Evolutionary conservation across 2,797 vertebrate species (phyloP), one percentile per base, ranked within the genome.

Genomic region (Mionectes olivaceus): DNA sequence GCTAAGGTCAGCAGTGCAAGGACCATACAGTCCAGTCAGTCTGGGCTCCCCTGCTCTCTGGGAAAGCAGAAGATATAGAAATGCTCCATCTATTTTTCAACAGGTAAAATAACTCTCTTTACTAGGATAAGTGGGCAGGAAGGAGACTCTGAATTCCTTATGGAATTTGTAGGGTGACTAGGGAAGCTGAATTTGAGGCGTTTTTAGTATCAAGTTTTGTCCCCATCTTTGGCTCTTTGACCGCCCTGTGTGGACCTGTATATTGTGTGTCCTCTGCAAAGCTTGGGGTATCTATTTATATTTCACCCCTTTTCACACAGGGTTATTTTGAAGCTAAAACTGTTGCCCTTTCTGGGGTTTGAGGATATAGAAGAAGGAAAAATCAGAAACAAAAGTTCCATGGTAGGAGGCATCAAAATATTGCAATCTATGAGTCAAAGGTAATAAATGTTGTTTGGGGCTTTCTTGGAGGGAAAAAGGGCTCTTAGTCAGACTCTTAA

Each of bases 21-120:
- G 37, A 43, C 25, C 22, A 16, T 8, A 2, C 50, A 43, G 37
- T 6, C 23, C 0, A 0, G 3, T 46, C 21, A 30, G 52, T 80
- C 35, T 4, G 4, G 47, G n/a, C 6, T 77, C 21, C 25, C 18
- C 32, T 55, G 23, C 49, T 69, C 5, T 67, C 77, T 53, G 46
- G 16, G n/a, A 52, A 27, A 74, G 32, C 44, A 76, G 50, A 73
- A 30, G 14, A 56, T 56, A 12, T 19, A 80, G 47, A 82, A 80
- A 76, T 60, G 3, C 30, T 74, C 33, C 23, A 28, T 85, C 24
- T 53, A 0, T 83, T 92, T 39, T 87, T 75, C 22, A 61, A 30
- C 33, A 53, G n/a, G 11, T 59, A 59, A 67, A 91, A 27, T 28
- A 61, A 27, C 8, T 55, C 10, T 56, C 89, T 64, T 73, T 63